These are phyloP conservation scores for Pseudorectes ferrugineus DNA, from an alignment of 2,113 vertebrate species.

Conservation along the genomic window DNA sequence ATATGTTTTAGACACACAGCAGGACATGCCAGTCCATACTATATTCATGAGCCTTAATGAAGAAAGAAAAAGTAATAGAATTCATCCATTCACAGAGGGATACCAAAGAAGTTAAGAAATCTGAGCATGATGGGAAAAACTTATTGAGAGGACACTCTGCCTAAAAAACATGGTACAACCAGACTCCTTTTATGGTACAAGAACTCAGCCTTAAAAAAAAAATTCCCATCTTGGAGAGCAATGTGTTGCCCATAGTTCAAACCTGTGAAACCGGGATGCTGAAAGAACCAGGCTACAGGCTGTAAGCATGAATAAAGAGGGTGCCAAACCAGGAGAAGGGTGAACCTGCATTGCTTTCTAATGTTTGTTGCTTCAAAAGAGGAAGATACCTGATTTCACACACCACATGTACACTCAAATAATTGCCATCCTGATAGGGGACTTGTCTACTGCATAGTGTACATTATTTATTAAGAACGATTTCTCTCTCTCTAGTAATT, in stretches of 20 bases:
- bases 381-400: neutral
- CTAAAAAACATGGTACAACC: neutral
- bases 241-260: neutral
- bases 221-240: neutral
- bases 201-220: neutral
- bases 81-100: neutral
- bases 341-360: neutral
- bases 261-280: neutral
- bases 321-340: neutral
- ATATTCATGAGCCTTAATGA: neutral
- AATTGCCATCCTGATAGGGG: neutral
- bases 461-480: slow-evolving; percentile 30
- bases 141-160: neutral
- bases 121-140: neutral
- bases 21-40: neutral
- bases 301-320: neutral
- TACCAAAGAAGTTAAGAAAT: neutral
- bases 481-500: slow-evolving; percentile 8
- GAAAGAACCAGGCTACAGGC: neutral
- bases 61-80: neutral
- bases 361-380: neutral
- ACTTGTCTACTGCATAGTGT: neutral
- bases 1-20: neutral
- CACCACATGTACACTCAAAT: neutral
- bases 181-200: accelerated